A percentile compares a stretch with the other conserved stretches of the same genome.
Evolutionary conservation across 2,888 invertebrate genomes (phyloP).

Genomic region (Hypomecis atomaria): DNA sequence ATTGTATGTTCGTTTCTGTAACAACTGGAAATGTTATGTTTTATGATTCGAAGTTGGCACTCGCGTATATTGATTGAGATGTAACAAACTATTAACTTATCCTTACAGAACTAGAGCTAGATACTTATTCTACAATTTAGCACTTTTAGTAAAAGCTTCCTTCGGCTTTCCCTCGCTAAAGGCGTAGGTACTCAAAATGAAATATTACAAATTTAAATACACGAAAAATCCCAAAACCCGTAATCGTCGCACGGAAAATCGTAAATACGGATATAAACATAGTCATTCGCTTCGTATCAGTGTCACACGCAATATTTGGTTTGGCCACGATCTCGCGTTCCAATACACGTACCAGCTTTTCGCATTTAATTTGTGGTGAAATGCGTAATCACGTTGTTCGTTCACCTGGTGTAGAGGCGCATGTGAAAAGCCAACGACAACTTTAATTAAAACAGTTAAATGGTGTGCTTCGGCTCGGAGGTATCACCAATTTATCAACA

Average conservation of each 20-base stretch:
- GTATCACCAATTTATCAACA: conserved; percentile 45
- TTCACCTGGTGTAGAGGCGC: conserved; percentile 15
- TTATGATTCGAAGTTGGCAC: too few relatives aligned
- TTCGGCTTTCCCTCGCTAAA: too few relatives aligned
- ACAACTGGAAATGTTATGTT: too few relatives aligned
- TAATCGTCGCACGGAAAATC: too few relatives aligned
- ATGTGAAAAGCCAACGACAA: conserved; percentile 27
- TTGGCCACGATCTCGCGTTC: not conserved
- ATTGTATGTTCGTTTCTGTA: too few relatives aligned
- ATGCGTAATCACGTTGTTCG: conserved; percentile 32
- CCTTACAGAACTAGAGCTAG: too few relatives aligned
- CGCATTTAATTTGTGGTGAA: conserved; percentile 21
- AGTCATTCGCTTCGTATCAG: not conserved
- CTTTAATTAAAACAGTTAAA: conserved; percentile 43
- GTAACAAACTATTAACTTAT: too few relatives aligned
- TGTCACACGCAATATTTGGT: conserved; percentile 6
- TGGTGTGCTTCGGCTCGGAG: conserved; percentile 20
- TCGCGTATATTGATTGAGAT: too few relatives aligned
- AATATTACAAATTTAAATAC: too few relatives aligned
- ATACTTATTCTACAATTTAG: too few relatives aligned
- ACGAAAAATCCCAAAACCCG: not conserved
- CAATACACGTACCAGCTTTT: conserved; percentile 6
- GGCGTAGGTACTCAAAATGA: too few relatives aligned
- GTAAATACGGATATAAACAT: not conserved
- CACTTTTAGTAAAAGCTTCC: too few relatives aligned